Percentiles rank a stretch among this genome's conserved stretches.
These are phyloP conservation scores for Pachypanchax playfairii DNA, from an alignment of 2,113 vertebrate genomes.

Conservation along the genomic window DNA sequence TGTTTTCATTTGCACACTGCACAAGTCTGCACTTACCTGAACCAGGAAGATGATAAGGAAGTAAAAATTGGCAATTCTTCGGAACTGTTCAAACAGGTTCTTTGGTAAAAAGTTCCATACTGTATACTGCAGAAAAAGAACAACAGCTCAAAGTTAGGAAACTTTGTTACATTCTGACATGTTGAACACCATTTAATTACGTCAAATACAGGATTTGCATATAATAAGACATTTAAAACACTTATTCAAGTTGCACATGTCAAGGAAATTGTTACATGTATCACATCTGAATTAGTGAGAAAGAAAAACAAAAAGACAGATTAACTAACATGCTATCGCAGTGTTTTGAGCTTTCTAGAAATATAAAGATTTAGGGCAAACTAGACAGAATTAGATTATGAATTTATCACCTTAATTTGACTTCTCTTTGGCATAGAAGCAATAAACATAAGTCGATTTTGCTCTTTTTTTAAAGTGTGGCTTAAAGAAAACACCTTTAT, in stretches of 20 bases:
- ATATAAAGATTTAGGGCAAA: conserved; percentile 45
- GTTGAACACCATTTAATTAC: conserved; percentile 5
- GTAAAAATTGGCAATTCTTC: conserved; percentile 99
- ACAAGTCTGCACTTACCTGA: conserved; percentile 84
- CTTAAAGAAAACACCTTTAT: conserved; percentile 37
- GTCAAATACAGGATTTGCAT: conserved; percentile 37
- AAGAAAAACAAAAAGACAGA: conserved; percentile 26
- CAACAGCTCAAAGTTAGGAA: conserved; percentile 13
- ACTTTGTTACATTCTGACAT: background rate
- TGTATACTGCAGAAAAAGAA: conserved; percentile 87
- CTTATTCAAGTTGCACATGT: no score
- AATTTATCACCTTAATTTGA: conserved; percentile 54
- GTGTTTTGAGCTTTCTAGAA: conserved; percentile 35
- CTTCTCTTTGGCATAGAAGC: conserved; percentile 42
- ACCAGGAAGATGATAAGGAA: conserved; percentile 99
- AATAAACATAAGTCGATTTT: conserved; percentile 46
- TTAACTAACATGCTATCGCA: conserved; percentile 49
- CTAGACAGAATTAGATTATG: conserved; percentile 61
- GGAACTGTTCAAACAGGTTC: conserved; percentile 98
- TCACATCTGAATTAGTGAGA: conserved; percentile 19
- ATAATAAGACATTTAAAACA: conserved; percentile 42
- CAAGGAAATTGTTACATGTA: no score
- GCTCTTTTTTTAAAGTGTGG: conserved; percentile 33
- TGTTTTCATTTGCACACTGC: conserved; percentile 8
- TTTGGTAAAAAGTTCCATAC: conserved; percentile 99